Percentiles rank a stretch among this genome's conserved stretches.
These are phyloP conservation scores for Glaucopsyche alexis DNA, from an alignment of 2,888 invertebrate genomes.

Conservation along the genomic window DNA sequence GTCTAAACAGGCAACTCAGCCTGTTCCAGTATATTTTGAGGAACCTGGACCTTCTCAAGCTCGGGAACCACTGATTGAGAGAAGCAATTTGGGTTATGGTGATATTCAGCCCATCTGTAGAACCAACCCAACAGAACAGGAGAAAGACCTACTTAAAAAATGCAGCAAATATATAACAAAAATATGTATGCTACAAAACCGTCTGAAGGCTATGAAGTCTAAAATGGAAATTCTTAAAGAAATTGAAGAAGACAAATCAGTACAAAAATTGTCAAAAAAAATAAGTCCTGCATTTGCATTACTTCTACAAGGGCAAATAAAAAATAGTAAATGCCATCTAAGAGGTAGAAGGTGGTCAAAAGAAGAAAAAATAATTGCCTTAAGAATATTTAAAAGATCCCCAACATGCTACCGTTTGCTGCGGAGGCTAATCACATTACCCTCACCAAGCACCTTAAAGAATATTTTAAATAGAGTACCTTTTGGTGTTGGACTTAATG, in stretches of 20 bases:
- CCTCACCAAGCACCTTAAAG: no score
- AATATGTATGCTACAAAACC: not conserved
- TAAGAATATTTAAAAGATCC: not conserved
- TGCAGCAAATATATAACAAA: not conserved
- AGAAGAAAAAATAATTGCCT: not conserved
- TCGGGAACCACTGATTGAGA: no score
- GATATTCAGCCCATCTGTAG: no score
- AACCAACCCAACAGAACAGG: no score
- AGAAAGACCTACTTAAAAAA: not conserved
- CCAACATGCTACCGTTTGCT: not conserved
- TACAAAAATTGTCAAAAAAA: not conserved
- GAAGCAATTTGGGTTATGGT: no score
- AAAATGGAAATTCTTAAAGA: not conserved
- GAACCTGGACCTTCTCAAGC: no score
- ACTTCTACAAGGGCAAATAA: not conserved
- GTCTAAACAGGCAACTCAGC: no score
- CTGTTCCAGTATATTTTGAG: no score
- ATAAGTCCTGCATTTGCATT: conserved; percentile 1
- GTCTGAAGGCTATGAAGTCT: not conserved
- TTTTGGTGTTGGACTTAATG: no score
- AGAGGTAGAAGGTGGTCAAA: not conserved
- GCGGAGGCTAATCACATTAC: no score
- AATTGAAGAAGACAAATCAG: not conserved
- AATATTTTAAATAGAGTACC: no score
- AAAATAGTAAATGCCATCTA: not conserved